Evolutionary conservation across 2,888 invertebrate genomes (phyloP).

Genomic region (Brachylomia viminalis): DNA sequence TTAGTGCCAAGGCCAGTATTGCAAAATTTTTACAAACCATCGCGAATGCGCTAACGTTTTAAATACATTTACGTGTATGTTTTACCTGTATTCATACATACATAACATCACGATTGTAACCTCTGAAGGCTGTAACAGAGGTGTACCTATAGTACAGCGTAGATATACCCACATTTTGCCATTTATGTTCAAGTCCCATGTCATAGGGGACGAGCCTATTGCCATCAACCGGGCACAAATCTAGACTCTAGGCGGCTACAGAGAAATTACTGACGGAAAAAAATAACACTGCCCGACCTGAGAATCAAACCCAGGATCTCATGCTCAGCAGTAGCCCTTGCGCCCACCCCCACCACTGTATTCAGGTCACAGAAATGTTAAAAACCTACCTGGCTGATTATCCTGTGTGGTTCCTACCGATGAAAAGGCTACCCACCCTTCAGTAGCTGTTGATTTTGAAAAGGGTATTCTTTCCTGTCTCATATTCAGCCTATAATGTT

Average conservation of each 20-base stretch:
- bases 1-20: conserved; percentile 51
- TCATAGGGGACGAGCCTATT: not conserved
- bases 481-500: no score
- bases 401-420: not conserved
- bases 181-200: not conserved
- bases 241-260: not conserved
- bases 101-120: not conserved
- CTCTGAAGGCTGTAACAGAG: fast-evolving
- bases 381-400: not conserved
- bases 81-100: not conserved
- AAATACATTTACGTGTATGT: conserved; percentile 13
- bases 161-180: not conserved
- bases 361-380: conserved; percentile 4
- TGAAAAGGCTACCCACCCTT: no score
- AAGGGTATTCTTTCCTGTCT: not conserved
- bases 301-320: not conserved
- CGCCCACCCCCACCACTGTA: not conserved
- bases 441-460: not conserved
- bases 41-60: conserved; percentile 34
- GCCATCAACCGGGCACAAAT: not conserved
- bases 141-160: not conserved
- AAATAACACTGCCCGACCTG: not conserved
- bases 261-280: not conserved
- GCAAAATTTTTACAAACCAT: conserved; percentile 31
- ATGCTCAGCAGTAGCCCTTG: not conserved